Base-by-base conservation (phyloP, 2,888 invertebrate genomes). In the Leptodirus hochenwartii region DNA sequence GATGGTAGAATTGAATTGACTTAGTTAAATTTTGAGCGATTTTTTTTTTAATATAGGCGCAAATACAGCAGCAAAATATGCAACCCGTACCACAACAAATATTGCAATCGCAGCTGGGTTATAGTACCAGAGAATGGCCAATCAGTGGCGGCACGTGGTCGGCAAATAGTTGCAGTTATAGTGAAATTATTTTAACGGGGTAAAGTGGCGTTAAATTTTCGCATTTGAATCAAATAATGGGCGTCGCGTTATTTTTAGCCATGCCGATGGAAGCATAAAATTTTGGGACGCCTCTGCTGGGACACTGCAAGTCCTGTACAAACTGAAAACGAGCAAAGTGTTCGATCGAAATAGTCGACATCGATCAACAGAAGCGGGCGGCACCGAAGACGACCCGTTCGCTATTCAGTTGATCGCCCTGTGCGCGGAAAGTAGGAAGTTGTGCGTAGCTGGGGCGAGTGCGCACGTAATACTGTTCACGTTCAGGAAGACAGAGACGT, bases 261-360 rank as follows among this genome's bases (percentile, higher is more conserved):
- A 96, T 59, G 85, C 93, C 39, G 98, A 99, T 60, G 98, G 98
- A 30, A 91, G 91, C 50, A 68, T 99, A 33, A 95, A 95, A 57
- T 98, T 98, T 60, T 98, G 96, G 96, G 96, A 98, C 57, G 90
- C 91, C 26, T 90, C 91, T 49, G 90, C 88, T 30, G 91, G 91
- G 41, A 82, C 85, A 37, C 66, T 98, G 45, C 93, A 95, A 66
- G 80, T 93, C 47, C 69, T 96, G 50, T 96, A 96, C 64, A 95
- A 95, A 67, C 63, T 96, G 49, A 96, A 95, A 66, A 93, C 93
- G 51, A 82, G 87, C 43, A 93, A 95, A 65, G 68, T 80, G 32
- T 81, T 82, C 54, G 82, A 82, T 51, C 69, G 64, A 49, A 58
- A 66, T 33, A 61, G 8, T 6, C 31, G 14, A 17, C 17, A 28